Evolutionary conservation across 2,113 vertebrate species (phyloP), one percentile per base, ranked within the genome.

Genomic region (Heterochromis multidens): DNA sequence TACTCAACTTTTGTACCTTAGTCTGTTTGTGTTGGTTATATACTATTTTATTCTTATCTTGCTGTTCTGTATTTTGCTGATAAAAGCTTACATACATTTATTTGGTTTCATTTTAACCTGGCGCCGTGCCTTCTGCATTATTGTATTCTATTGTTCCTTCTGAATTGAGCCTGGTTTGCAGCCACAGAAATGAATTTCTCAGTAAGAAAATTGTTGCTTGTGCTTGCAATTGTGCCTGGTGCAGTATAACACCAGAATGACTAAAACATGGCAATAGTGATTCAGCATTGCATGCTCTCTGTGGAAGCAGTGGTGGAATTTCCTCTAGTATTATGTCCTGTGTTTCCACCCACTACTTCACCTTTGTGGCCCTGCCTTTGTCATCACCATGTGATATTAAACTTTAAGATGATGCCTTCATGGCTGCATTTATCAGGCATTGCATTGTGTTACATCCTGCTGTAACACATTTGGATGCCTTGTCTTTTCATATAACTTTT

Each of bases 401-500:
- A 76, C 67, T 52, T 11, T 83, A 74, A 58, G 77, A 82, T 76
- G 76, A 87, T 86, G 89, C 87, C 85, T 88, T 88, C 83, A 83
- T 56, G 57, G 61, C 72, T 88, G 80, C 81, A 78, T 93, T 90
- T 87, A 92, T 89, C 83, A 92, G 85, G 43, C 46, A 21, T 91
- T 84, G 67, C 61, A 31, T 92, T 91, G 84, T 63, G 70, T 87
- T 78, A 33, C 67, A 82, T 88, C 77, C 46, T 80, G 43, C 86
- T 82, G 89, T 92, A 79, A 86, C 87, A 89, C 72, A 87, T 85
- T 63, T 83, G 33, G 82, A 88, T 88, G 88, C 89, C 91, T 94
- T 93, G 89, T 84, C 81, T 87, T 94, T 92, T 89, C 87, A 83
- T 94, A 85, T 89, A 91, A 72, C 63, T 80, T 87, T 94, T 88